A percentile compares a stretch with the other conserved stretches of the same genome.
Evolutionary conservation across 1,140 invertebrate species (phyloP).

Genomic region (Sesamia nonagrioides): DNA sequence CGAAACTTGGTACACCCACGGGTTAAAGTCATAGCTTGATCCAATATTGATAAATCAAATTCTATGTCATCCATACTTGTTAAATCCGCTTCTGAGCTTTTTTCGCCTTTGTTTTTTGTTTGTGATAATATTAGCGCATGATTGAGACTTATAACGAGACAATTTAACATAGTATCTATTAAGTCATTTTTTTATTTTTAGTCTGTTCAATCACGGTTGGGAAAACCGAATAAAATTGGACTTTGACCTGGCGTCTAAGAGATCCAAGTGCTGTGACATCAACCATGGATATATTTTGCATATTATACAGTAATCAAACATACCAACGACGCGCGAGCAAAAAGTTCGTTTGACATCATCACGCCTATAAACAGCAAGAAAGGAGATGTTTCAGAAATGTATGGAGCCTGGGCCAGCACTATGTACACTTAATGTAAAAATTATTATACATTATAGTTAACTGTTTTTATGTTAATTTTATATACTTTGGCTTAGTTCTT

Average conservation of each 20-base stretch:
- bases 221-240: slow-evolving; percentile 66
- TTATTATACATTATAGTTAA: no score
- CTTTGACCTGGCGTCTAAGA: slow-evolving; percentile 44
- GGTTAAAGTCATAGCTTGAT: slow-evolving; percentile 68
- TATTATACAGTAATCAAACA: slow-evolving; percentile 32
- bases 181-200: slow-evolving; percentile 82
- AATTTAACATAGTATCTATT: slow-evolving; percentile 76
- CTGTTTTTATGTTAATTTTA: no score
- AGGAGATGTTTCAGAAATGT: no score
- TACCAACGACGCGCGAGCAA: background rate
- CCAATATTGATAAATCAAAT: slow-evolving; percentile 77
- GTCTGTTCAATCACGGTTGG: slow-evolving; percentile 67
- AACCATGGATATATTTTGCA: background rate
- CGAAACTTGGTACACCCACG: slow-evolving; percentile 55
- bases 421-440: no score
- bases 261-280: slow-evolving; percentile 29
- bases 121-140: slow-evolving; percentile 81
- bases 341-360: slow-evolving; percentile 25
- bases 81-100: slow-evolving; percentile 82
- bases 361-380: background rate
- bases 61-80: slow-evolving; percentile 75
- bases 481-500: no score
- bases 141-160: slow-evolving; percentile 82
- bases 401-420: no score
- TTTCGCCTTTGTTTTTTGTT: slow-evolving; percentile 76